Evolutionary conservation across 2,888 invertebrate species (phyloP), one percentile per base, ranked within the genome.

Genomic region (Pyralis farinalis): DNA sequence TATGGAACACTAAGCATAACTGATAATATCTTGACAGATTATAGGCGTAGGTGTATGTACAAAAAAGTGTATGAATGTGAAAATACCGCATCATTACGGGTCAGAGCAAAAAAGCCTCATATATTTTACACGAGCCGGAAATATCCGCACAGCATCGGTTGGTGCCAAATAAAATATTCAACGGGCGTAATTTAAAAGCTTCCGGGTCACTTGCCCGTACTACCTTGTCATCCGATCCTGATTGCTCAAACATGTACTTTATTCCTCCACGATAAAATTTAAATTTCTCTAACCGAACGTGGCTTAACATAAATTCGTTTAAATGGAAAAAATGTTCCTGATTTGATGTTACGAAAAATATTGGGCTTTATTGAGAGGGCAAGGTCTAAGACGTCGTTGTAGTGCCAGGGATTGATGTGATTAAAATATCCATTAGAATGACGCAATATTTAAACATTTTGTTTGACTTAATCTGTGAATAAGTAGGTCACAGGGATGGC

Each of bases 141-240:
- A 69, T 68, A 67, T 69, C 53, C 58, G 58, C 57, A 50, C 47
- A 47, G 54, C 59, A 65, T 63, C 53, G 62, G 59, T 61, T 53
- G 59, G 53, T 58, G 60, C 55, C 63, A 59, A 70, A 76, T 80
- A 73, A 80, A 80, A 76, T 78, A 79, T 80, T 79, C 76, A 71
- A 53, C 56, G 55, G 53, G 51, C 67, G 69, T 76, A 72, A 77
- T 77, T 78, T 75, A 68, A 76, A 76, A 73, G 71, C 70, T 76
- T 76, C 69, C 70, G 65, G 73, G 69, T 75, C 78, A 73, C 69
- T 78, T 68, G 62, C 62, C 64, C 43, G 45, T 58, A 58, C 64
- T 63, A 70, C 68, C 66, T 65, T 68, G 63, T 70, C 67, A 65
- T 69, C 47, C 49, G 43, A 25, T 34, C 44, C 49, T 61, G 59